phyloP scores from a whole-genome alignment of 2,113 vertebrate genomes.

The crab-eating macaque (Macaca fascicularis) region T2T-MFA8v1.1 NC_088378.1:116012501-116013000 shows the following conservation, averaged over 20 bases:
- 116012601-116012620: conserved; percentile 90
- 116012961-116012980: conserved; percentile 75
- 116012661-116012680: conserved; percentile 85
- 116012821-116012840: conserved; percentile 80
- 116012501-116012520: conserved; percentile 76
- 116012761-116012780: conserved; percentile 87
- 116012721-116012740: conserved; percentile 74
- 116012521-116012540: conserved; percentile 69
- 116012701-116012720: conserved; percentile 80
- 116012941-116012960: conserved; percentile 83
- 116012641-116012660: conserved; percentile 79
- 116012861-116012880: conserved; percentile 84
- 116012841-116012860: conserved; percentile 77
- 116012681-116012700: conserved; percentile 86
- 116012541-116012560: conserved; percentile 90
- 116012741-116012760: conserved; percentile 87
- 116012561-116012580: conserved; percentile 88
- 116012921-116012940: conserved; percentile 84
- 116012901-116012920: conserved; percentile 83
- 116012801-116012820: conserved; percentile 77
- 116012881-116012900: conserved; percentile 81
- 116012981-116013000: conserved; percentile 30
- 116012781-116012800: conserved; percentile 79
- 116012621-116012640: conserved; percentile 84
- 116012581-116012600: conserved; percentile 85